Base-by-base conservation (phyloP, 2,888 invertebrate genomes). In the Crepidodera aurea region DNA sequence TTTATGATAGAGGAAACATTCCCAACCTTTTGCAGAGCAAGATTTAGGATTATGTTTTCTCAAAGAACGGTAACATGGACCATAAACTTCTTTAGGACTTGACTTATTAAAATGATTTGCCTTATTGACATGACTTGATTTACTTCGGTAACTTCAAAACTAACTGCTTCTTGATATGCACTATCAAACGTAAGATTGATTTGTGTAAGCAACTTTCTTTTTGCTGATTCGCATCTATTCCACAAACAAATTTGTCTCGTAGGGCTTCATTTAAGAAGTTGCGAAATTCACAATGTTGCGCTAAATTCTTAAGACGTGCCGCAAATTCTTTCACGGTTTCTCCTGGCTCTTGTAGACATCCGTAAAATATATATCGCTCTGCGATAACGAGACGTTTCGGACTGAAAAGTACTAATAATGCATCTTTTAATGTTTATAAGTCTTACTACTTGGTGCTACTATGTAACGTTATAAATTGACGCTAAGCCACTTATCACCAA, bases 1-100 rank as follows among this genome's bases (percentile, higher is more conserved):
- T 18, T 42, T 60, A 13, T 59, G 37, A 32, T 60, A 63, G 16
- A 13, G 42, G 34, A 60, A 63, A 19, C 63, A 63, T 13, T 44
- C 44, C 63, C 59, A 60, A 18, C 48, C 34, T 37, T 48, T 60
- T 15, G 59, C 55, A 29, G 60, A 51, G 54, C 59, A 60, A 10
- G 25, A 42, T 10, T 59, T 27, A 25, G 56, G 60, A 34, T 60
- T 37, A 51, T 63, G 60, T n/a, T 8, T 18, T 16, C 59, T 53
- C n/a, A 50, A 39, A 54, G 54, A 63, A 42, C 40, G 18, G 7
- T 44, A 16, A 22, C 44, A 44, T 22, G 5, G 29, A 2, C 22
- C 6, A 22, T 29, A 8, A 1, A 6, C 29, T 29, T 29, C 8
- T 29, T 29, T 29, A 8, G 8, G 22, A 22, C 22, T 22, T 22